Conservation (phyloP, 2,113 vertebrate species). For the Paedocypris sp. region DNA sequence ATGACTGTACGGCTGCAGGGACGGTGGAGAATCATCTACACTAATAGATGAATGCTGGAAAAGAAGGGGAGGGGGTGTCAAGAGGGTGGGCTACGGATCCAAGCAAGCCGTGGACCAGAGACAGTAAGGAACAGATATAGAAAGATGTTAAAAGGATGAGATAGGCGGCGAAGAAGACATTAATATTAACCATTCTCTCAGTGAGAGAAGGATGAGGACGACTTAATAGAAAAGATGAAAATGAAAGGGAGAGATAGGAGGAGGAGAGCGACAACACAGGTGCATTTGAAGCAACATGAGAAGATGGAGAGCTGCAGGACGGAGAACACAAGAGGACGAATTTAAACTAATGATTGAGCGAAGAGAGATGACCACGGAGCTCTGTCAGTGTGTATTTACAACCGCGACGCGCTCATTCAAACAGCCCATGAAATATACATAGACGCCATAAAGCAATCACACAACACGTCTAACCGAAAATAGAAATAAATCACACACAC, state of each 20-base stretch:
- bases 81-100: neutral
- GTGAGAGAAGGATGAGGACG: conserved; percentile 26
- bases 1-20: conserved; percentile 59
- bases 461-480: too few species aligned
- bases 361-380: conserved; percentile 1
- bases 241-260: conserved; percentile 49
- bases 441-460: conserved; percentile 38
- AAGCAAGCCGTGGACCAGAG: conserved; percentile 2
- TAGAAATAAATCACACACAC: too few species aligned
- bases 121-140: conserved; percentile 38
- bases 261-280: conserved; percentile 39
- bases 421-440: conserved; percentile 45
- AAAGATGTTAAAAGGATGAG: conserved; percentile 28
- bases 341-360: conserved; percentile 8
- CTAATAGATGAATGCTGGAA: conserved; percentile 63
- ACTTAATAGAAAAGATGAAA: conserved; percentile 48
- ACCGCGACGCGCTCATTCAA: conserved; percentile 13
- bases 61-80: conserved; percentile 34
- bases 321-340: conserved; percentile 35
- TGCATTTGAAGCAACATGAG: conserved; percentile 42
- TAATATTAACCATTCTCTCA: conserved; percentile 60
- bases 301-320: conserved; percentile 13
- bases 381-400: neutral
- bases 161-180: conserved; percentile 40
- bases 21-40: conserved; percentile 62